phyloP scores from a whole-genome alignment of 2,888 invertebrate genomes.

The Psylliodes chrysocephalus region DNA sequence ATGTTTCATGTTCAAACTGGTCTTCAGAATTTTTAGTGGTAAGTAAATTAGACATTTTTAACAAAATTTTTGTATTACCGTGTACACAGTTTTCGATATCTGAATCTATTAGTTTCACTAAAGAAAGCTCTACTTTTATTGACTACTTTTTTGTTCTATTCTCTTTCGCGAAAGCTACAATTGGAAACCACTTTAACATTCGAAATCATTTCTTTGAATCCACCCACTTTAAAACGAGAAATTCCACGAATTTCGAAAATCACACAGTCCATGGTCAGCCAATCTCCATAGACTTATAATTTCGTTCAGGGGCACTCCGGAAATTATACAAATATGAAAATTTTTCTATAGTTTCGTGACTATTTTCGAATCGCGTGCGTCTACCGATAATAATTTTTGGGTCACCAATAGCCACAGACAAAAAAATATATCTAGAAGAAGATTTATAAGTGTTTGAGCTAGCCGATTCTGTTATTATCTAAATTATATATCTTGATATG shows the following conservation, averaged over 20 bases:
- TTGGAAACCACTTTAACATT: no score
- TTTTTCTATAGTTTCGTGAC: conserved; percentile 56
- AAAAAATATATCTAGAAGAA: conserved; percentile 50
- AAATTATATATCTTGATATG: conserved; percentile 59
- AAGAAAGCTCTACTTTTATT: no score
- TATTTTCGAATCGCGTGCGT: conserved; percentile 57
- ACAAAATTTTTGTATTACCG: no score
- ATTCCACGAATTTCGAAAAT: conserved; percentile 23
- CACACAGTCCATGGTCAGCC: conserved; percentile 42
- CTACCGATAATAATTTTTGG: conserved; percentile 55
- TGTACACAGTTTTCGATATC: no score
- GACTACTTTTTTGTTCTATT: no score
- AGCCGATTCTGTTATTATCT: conserved; percentile 56
- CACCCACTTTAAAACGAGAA: no score
- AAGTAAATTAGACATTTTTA: no score
- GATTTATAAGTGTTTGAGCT: conserved; percentile 51
- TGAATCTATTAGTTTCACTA: no score
- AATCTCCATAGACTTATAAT: conserved; percentile 43
- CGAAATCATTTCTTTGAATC: no score
- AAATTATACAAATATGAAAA: conserved; percentile 55
- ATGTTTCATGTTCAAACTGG: no score
- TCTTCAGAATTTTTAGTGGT: no score
- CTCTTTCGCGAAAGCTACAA: no score
- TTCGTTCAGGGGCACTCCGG: conserved; percentile 44
- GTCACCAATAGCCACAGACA: conserved; percentile 57